Evolutionary conservation across 2,113 vertebrate genomes (phyloP).

Genomic region (Herpailurus yagouaroundi): DNA sequence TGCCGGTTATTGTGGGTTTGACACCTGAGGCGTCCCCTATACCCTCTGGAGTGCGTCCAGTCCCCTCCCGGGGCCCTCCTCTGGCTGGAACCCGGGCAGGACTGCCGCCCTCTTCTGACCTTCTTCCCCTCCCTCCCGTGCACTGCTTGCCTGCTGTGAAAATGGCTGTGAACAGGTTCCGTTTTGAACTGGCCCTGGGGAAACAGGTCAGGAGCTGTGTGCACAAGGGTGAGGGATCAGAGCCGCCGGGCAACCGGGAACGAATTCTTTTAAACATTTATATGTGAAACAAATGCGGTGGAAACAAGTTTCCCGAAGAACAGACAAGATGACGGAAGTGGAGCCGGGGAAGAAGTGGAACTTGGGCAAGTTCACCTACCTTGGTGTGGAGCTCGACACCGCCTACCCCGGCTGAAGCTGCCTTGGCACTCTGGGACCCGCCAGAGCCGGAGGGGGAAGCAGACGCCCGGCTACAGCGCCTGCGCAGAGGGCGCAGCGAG

Average conservation of each 20-base stretch:
- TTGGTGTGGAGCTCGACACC: slow-evolving; percentile 95
- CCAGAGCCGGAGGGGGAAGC: rapidly evolving
- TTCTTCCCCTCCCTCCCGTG: not conserved
- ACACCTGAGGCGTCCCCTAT: too few species aligned
- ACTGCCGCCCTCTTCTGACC: not conserved
- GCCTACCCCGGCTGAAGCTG: slow-evolving; percentile 80
- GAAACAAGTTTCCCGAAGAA: slow-evolving; percentile 80
- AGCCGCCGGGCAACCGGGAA: not conserved
- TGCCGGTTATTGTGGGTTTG: not conserved
- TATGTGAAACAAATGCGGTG: slow-evolving; percentile 50
- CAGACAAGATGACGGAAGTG: slow-evolving; percentile 91
- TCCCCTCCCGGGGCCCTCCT: not conserved
- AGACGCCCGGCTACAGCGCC: not conserved
- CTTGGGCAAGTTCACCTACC: slow-evolving; percentile 95
- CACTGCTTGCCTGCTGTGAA: slow-evolving; percentile 60
- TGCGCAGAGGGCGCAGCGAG: not conserved
- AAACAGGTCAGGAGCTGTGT: not conserved
- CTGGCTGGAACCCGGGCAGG: not conserved
- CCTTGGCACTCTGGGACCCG: rapidly evolving
- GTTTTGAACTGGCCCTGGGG: not conserved
- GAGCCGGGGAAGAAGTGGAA: slow-evolving; percentile 96
- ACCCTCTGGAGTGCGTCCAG: not conserved
- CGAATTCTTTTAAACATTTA: too few species aligned
- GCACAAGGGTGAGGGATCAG: not conserved
- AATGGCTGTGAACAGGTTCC: not conserved